Conservation (phyloP, 2,797 vertebrate species). For the Micropoecilia bifurca region DNA sequence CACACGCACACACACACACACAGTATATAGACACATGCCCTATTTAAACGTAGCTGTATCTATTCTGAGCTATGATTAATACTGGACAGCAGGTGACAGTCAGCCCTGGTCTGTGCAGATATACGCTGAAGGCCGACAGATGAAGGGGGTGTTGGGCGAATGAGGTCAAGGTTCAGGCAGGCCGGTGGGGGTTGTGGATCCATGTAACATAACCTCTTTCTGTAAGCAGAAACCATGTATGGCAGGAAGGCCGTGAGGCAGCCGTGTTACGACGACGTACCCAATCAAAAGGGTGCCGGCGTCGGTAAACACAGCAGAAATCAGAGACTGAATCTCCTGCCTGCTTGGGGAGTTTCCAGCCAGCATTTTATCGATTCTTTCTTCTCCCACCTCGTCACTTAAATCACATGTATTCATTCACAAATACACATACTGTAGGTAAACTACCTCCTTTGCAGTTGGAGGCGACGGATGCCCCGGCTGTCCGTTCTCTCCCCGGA, state of each 20-base stretch:
- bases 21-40: not conserved
- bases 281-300: slow-evolving; percentile 48
- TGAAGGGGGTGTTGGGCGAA: slow-evolving; percentile 37
- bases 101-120: slow-evolving; percentile 21
- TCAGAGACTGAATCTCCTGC: slow-evolving; percentile 33
- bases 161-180: slow-evolving; percentile 60
- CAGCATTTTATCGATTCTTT: slow-evolving; percentile 1
- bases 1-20: not conserved
- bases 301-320: slow-evolving; percentile 56
- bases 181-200: slow-evolving; percentile 27
- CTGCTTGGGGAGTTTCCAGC: slow-evolving; percentile 16
- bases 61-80: slow-evolving; percentile 26
- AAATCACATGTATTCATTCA: slow-evolving; percentile 15
- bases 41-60: slow-evolving; percentile 13
- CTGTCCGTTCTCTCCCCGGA: slow-evolving; percentile 69
- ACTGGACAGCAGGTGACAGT: slow-evolving; percentile 40
- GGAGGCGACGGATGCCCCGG: slow-evolving; percentile 68
- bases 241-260: slow-evolving; percentile 63
- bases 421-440: slow-evolving; percentile 10
- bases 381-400: not conserved
- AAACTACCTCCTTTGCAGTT: slow-evolving; percentile 78
- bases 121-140: slow-evolving; percentile 30
- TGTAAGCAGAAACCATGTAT: slow-evolving; percentile 56
- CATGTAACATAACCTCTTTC: slow-evolving; percentile 57
- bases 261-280: slow-evolving; percentile 48